Evolutionary conservation across 2,888 invertebrate species (phyloP), one percentile per base, ranked within the genome.

Genomic region (Hyposoter didymator): DNA sequence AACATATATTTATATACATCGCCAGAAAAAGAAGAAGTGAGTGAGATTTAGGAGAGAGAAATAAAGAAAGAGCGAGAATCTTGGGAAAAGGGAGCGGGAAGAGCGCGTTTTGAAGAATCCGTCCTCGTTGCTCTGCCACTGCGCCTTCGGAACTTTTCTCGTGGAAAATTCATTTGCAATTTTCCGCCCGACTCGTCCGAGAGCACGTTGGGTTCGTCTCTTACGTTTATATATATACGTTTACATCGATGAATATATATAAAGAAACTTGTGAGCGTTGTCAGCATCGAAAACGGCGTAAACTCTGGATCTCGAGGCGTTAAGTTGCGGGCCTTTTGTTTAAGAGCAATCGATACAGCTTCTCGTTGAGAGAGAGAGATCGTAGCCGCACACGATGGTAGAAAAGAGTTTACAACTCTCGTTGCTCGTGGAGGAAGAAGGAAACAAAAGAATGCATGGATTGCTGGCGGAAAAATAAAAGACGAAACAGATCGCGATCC

Each of bases 91-190:
- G 39, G 49, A 64, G 35, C 62, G 69, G 8, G 39, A 8, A 10
- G 14, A 78, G 17, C 59, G 39, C 59, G 35, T 85, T 76, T 52
- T 74, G 35, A 69, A 67, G 62, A 70, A 47, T 55, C 35, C 55
- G 62, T 78, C 74, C 69, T 72, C 72, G 80, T 79, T 78, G 64
- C 67, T 47, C 17, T 19, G 52, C 62, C 75, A 64, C 75, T 74
- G 82, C 78, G 80, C 73, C 78, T 75, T 28, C 28, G 80, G 47
- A 84, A 84, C 84, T 87, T 84, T 84, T 66, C 88, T 85, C 78
- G 84, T 88, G 85, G 85, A 87, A 88, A 88, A 88, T 87, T 88
- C 84, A 88, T 88, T 87, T 83, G 84, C 82, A 87, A 88, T 88
- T 87, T 84, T 84, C 79, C 86, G 80, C 85, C 75, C 84, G 85